Evolutionary conservation across 30 jellyfish, hydroid and myxozoan species (phyloP).

Genomic region (Chrysaora quinquecirrha): DNA sequence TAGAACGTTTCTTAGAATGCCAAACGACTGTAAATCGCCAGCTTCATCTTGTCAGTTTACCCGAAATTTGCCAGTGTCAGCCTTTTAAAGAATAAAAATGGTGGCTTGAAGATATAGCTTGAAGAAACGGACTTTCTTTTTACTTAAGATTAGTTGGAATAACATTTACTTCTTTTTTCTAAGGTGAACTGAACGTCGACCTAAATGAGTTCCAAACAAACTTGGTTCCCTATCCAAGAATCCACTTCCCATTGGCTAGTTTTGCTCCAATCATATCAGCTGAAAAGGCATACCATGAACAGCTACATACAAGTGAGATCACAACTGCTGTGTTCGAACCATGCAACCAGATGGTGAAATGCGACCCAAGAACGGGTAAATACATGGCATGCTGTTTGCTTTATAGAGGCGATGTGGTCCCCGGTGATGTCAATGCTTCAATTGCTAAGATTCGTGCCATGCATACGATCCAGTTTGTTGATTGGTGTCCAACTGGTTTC

Average conservation of each 20-base stretch:
- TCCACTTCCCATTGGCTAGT: conserved; percentile 95
- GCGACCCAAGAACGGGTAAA: conserved; percentile 90
- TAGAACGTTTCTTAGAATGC: too few relatives aligned
- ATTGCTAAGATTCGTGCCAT: conserved; percentile 78
- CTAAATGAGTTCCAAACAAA: conserved; percentile 94
- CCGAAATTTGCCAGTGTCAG: too few relatives aligned
- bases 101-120: too few relatives aligned
- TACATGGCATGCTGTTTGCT: conserved; percentile 96
- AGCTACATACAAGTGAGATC: conserved; percentile 72
- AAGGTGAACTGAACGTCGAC: conserved; percentile 95
- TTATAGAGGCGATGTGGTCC: conserved; percentile 93
- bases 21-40: too few relatives aligned
- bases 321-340: conserved; percentile 88
- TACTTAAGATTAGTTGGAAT: too few relatives aligned
- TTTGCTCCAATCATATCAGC: conserved; percentile 94
- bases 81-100: too few relatives aligned
- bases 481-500: conserved; percentile 95
- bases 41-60: too few relatives aligned
- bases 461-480: conserved; percentile 84
- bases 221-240: conserved; percentile 94
- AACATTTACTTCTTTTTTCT: background rate
- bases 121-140: too few relatives aligned
- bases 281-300: conserved; percentile 90
- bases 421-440: conserved; percentile 94
- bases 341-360: conserved; percentile 87